Base-by-base conservation (phyloP, 2,888 invertebrate species). In the Scaeva pyrastri region DNA sequence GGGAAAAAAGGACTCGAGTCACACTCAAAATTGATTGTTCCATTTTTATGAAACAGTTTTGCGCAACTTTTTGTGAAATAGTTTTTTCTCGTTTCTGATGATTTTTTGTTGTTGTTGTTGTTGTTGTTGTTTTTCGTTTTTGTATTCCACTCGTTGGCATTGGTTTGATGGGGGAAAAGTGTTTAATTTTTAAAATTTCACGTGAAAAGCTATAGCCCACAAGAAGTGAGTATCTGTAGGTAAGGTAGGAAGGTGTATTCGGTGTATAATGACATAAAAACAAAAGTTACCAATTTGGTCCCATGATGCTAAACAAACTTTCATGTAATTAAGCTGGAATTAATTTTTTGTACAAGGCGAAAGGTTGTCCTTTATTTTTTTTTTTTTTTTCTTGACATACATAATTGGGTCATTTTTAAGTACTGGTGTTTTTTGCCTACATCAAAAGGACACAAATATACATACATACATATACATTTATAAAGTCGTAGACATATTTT, bases 1-100 rank as follows among this genome's bases (percentile, higher is more conserved):
- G n/a, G 23, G 19, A 23, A 66, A 68, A 36, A 60, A 70, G 62
- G 68, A 81, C 79, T 75, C 64, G 36, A 84, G 64, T 79, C 66
- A 71, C 75, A 80, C 79, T 84, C 80, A 43, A 72, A 84, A 84
- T 80, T 84, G 80, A 84, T 84, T 84, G 80, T 80, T 26, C 84
- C 66, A 80, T 75, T 84, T 84, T 80, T 66, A 66, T 23, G 16
- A 64, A 84, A 41, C 64, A 64, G 56, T 70, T 79, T 48, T 39
- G 62, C 16, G 58, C 36, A 68, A 74, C 50, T 21, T 83, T 70
- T 70, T 43, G 11, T 70, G 48, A 21, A 26, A 41, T 56, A 23
- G 31, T 31, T 66, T 71, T 56, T 6, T 11, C 7, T 56, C 36
- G 64, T 48, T 39, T 48, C 39, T n/a, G 31, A 31, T 31, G 31